phyloP scores from a whole-genome alignment of 2,888 invertebrate species.

The Dynastes maya region DNA sequence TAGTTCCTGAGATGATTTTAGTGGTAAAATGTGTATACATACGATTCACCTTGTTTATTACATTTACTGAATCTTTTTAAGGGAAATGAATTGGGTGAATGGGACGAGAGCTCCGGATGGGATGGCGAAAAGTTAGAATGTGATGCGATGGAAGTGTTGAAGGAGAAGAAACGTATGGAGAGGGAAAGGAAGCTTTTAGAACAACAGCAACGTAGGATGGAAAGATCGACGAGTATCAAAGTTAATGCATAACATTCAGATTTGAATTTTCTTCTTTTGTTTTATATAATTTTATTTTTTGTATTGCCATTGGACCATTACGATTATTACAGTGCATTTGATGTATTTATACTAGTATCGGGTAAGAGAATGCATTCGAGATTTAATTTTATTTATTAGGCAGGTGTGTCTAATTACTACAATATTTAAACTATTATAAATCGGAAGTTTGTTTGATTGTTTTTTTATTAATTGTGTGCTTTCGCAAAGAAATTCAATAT shows the following conservation, averaged over 20 bases:
- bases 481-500: too few species aligned
- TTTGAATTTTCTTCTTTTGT: neutral
- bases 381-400: neutral
- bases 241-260: constrained; percentile 59
- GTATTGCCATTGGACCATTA: neutral
- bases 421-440: too few species aligned
- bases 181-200: constrained; percentile 65
- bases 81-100: constrained; percentile 66
- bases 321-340: neutral
- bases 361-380: too few species aligned
- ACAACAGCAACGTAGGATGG: constrained; percentile 66
- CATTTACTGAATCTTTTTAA: constrained; percentile 46
- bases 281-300: constrained; percentile 5
- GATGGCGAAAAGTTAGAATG: constrained; percentile 65
- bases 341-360: too few species aligned
- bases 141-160: constrained; percentile 64
- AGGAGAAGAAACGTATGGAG: constrained; percentile 66
- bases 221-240: constrained; percentile 63
- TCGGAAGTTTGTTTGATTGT: too few species aligned
- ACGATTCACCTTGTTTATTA: constrained; percentile 22
- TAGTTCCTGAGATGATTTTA: constrained; percentile 58
- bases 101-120: constrained; percentile 68
- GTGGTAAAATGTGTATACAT: constrained; percentile 55
- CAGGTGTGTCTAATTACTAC: too few species aligned
- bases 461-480: too few species aligned